Conservation (phyloP, 2,888 invertebrate species). For the Coremacera marginata region DNA sequence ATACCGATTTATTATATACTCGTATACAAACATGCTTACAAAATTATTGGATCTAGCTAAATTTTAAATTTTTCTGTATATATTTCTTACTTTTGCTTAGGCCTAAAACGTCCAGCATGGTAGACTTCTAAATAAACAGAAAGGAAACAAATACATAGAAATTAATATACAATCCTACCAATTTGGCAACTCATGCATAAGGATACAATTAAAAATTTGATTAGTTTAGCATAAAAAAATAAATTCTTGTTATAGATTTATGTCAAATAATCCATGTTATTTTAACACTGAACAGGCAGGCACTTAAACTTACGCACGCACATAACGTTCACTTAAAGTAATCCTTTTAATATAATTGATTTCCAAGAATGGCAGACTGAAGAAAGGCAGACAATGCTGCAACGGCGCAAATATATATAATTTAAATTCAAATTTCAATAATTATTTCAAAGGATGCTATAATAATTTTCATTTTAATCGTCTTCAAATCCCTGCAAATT, state of each 20-base stretch:
- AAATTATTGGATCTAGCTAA: too few species aligned
- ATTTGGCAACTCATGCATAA: neutral
- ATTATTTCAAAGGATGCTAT: conserved; percentile 33
- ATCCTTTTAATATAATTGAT: conserved; percentile 25
- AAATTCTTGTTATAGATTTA: neutral
- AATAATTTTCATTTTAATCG: conserved; percentile 25
- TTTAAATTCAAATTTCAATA: conserved; percentile 32
- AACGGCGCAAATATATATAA: conserved; percentile 14
- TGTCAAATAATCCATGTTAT: neutral
- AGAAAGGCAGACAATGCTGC: neutral
- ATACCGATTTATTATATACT: too few species aligned
- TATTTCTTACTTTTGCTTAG: too few species aligned
- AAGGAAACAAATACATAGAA: too few species aligned
- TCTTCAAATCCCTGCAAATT: conserved; percentile 19
- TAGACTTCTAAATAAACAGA: too few species aligned
- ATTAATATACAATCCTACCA: neutral
- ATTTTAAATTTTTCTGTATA: too few species aligned
- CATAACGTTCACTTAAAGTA: neutral
- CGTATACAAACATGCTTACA: too few species aligned
- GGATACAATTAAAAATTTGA: conserved; percentile 16
- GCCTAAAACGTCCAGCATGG: too few species aligned
- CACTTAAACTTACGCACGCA: neutral
- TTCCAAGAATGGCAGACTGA: neutral
- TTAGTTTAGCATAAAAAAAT: conserved; percentile 13
- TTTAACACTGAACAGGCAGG: neutral